Base-by-base conservation (phyloP, 2,113 vertebrate genomes). In the Catharus bicknelli region DNA sequence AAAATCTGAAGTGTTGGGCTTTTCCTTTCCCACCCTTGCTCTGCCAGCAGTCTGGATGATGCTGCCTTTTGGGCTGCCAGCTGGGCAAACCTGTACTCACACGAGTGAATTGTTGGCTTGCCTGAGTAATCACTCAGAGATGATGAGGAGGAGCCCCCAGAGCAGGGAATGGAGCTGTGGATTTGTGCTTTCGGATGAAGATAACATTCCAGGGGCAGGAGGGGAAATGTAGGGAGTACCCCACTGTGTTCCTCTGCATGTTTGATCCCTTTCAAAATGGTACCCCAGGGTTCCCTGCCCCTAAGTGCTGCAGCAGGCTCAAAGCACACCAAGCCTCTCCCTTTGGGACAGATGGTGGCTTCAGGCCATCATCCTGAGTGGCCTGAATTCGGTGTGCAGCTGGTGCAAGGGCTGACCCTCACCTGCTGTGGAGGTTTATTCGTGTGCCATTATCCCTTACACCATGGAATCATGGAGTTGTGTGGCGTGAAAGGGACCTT, bases 371-470 rank as follows among this genome's bases (percentile, higher is more conserved):
- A 42, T 20, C 19, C 3, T 26, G 1, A 74, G 12, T 58, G 54
- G 53, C 54, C 36, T 51, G 40, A 53, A 57, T 83, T 83, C 45
- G 17, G 36, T 5, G 23, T 40, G 74, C 29, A 63, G 6, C 16
- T 12, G 30, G 19, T 27, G 29, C 30, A 64, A 68, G 23, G 11
- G 7, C 8, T 73, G 50, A n/a, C 17, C 21, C 20, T 26, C 8
- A 29, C 8, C 9, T 32, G 10, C 13, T 20, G 22, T 2, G 3
- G 16, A 51, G 7, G 10, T 1, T 43, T 74, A 19, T 64, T 67
- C 13, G 2, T 21, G 10, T 10, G 2, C 19, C 27, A 7, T 1
- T 1, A 11, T 40, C 19, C 5, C 47, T 61, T 26, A 25, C 5
- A 4, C 15, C 19, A 17, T 6, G n/a, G 38, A 67, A 29, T 53